phyloP scores from a whole-genome alignment of 1,140 invertebrate genomes.

The Schmidtea mediterranea region DNA sequence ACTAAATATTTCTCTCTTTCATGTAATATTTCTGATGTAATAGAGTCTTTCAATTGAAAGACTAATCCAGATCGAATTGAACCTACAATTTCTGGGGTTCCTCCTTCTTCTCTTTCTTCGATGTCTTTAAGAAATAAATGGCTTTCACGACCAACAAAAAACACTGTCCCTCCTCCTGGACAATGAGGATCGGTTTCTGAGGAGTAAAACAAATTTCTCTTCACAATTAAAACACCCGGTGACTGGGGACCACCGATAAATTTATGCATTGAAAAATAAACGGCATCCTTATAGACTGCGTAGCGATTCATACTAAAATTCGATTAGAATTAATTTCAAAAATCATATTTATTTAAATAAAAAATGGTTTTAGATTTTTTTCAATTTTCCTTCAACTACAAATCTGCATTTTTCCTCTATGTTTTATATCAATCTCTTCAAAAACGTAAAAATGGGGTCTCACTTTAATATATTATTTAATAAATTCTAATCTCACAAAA shows the following conservation, averaged over 20 bases:
- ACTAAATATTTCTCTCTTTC: slow-evolving; percentile 41
- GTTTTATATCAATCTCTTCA: too few relatives aligned
- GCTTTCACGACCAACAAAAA: slow-evolving; percentile 32
- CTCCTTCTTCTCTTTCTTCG: slow-evolving; percentile 51
- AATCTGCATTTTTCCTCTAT: too few relatives aligned
- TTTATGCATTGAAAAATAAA: slow-evolving; percentile 66
- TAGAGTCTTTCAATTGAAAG: slow-evolving; percentile 52
- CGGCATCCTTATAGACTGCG: slow-evolving; percentile 52
- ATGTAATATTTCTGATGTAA: slow-evolving; percentile 43
- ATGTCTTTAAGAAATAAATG: slow-evolving; percentile 35
- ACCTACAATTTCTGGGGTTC: slow-evolving; percentile 51
- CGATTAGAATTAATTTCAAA: too few relatives aligned
- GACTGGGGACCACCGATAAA: slow-evolving; percentile 64
- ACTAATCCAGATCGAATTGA: slow-evolving; percentile 54
- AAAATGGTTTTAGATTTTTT: too few relatives aligned
- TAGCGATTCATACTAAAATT: slow-evolving; percentile 29
- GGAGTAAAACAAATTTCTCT: slow-evolving; percentile 36
- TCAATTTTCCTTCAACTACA: too few relatives aligned
- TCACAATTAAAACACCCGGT: slow-evolving; percentile 41
- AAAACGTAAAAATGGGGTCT: too few relatives aligned
- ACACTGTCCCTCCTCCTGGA: slow-evolving; percentile 38
- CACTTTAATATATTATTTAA: too few relatives aligned
- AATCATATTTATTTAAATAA: too few relatives aligned
- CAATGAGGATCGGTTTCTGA: slow-evolving; percentile 25
- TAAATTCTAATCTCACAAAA: too few relatives aligned